A percentile compares a stretch with the other conserved stretches of the same genome.
Evolutionary conservation across 2,797 vertebrate species (phyloP).

Genomic region (Epinephelus coioides): DNA sequence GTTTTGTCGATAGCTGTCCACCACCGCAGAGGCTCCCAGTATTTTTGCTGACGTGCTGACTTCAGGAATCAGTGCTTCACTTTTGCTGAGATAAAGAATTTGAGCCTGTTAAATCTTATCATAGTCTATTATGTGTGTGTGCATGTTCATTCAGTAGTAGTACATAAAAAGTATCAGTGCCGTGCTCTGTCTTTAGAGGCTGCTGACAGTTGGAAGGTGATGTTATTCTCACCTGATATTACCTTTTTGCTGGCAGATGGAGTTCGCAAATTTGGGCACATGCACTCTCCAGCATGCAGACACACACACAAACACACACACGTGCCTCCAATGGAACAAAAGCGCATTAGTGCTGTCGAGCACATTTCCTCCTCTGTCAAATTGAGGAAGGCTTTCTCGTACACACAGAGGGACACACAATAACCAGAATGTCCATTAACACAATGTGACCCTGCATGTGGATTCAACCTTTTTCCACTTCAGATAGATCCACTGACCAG

Average conservation of each 20-base stretch:
- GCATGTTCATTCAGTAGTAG: constrained; percentile 37
- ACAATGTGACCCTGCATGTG: constrained; percentile 29
- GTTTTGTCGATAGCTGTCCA: constrained; percentile 72
- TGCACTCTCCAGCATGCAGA: not conserved
- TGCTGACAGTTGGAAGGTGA: constrained; percentile 28
- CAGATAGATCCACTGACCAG: constrained; percentile 22
- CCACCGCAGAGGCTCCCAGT: constrained; percentile 34
- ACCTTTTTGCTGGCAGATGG: constrained; percentile 54
- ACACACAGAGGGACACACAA: constrained; percentile 19
- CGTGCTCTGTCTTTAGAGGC: constrained; percentile 41
- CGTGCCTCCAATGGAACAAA: constrained; percentile 23
- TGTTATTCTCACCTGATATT: constrained; percentile 53
- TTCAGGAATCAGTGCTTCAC: constrained; percentile 60
- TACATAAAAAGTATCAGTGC: constrained; percentile 40
- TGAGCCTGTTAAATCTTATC: constrained; percentile 68
- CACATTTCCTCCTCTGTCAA: constrained; percentile 41
- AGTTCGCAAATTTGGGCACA: constrained; percentile 38
- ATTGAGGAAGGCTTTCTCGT: constrained; percentile 21
- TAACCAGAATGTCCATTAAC: constrained; percentile 43
- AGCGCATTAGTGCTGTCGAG: constrained; percentile 32
- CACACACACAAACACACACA: constrained; percentile 25
- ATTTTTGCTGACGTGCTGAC: constrained; percentile 70
- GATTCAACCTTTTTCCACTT: constrained; percentile 44
- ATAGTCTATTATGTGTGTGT: constrained; percentile 38
- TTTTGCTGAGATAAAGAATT: constrained; percentile 80